A percentile compares a stretch with the other conserved stretches of the same genome.
phyloP scores from a whole-genome alignment of 2,113 vertebrate genomes.

The Uria lomvia region DNA sequence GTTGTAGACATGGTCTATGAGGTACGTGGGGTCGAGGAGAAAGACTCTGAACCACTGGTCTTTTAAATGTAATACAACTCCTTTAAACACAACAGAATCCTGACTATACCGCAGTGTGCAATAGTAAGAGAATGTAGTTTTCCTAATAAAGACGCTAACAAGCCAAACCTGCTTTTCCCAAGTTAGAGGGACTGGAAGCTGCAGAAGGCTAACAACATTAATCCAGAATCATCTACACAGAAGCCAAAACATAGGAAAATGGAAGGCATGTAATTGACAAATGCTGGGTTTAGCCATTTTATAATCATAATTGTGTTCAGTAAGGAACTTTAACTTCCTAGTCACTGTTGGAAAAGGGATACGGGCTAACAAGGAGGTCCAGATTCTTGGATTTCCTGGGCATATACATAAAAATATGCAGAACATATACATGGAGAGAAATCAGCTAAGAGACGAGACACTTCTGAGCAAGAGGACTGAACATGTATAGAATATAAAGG shows the following conservation, averaged over 20 bases:
- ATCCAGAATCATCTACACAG: neutral
- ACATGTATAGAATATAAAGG: neutral
- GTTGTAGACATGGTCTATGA: neutral
- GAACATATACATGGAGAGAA: neutral
- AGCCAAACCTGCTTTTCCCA: neutral
- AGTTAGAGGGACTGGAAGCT: neutral
- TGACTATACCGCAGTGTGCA: neutral
- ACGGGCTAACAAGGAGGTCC: neutral
- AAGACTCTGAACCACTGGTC: neutral
- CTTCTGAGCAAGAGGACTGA: neutral
- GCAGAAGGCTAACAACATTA: neutral
- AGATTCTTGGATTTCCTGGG: neutral
- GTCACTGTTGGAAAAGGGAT: neutral
- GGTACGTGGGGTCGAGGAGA: neutral
- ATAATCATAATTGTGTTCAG: neutral
- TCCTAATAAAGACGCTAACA: neutral
- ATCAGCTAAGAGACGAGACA: neutral
- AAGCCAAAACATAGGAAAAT: neutral
- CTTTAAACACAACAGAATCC: neutral
- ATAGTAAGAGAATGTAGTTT: neutral
- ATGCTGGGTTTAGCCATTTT: neutral
- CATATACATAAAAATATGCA: neutral
- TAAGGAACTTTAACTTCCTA: neutral
- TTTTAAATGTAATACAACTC: neutral
- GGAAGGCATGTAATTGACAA: neutral